Percentiles rank a stretch among this genome's conserved stretches.
Conservation (phyloP, 2,113 vertebrate species). For the Antigone vipio region DNA sequence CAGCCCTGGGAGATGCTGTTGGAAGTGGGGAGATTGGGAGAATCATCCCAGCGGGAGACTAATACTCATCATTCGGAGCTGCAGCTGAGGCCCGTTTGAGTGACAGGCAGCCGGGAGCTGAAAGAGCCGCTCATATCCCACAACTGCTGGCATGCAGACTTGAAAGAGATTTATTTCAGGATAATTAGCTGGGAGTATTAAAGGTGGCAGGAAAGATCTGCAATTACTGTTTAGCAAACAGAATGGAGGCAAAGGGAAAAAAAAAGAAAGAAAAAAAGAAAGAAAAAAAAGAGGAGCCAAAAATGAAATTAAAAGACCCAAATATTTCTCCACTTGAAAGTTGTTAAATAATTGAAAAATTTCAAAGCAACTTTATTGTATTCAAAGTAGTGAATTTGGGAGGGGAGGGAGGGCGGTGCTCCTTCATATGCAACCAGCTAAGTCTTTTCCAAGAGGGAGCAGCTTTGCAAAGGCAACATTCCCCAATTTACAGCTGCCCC, state of each 20-base stretch:
- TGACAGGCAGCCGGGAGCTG: slow-evolving; percentile 87
- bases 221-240: slow-evolving; percentile 87
- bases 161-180: slow-evolving; percentile 89
- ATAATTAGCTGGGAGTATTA: slow-evolving; percentile 88
- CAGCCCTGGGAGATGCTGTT: slow-evolving; percentile 82
- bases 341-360: slow-evolving; percentile 68
- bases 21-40: slow-evolving; percentile 83
- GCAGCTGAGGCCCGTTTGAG: slow-evolving; percentile 95
- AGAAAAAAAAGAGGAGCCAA: background rate
- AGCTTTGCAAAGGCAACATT: background rate
- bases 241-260: slow-evolving; percentile 57
- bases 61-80: slow-evolving; percentile 91
- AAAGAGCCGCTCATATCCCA: slow-evolving; percentile 82
- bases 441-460: background rate
- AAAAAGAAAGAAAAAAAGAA: background rate
- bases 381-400: slow-evolving; percentile 16
- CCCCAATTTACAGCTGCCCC: background rate
- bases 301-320: slow-evolving; percentile 63
- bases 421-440: background rate
- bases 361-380: slow-evolving; percentile 67
- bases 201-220: slow-evolving; percentile 82
- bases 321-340: slow-evolving; percentile 70
- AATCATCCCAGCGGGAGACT: slow-evolving; percentile 92
- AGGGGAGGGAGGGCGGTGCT: background rate
- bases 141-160: slow-evolving; percentile 85